These are phyloP conservation scores for Sminthurinus aureus DNA, from an alignment of 2,888 invertebrate genomes.

Conservation along the genomic window DNA sequence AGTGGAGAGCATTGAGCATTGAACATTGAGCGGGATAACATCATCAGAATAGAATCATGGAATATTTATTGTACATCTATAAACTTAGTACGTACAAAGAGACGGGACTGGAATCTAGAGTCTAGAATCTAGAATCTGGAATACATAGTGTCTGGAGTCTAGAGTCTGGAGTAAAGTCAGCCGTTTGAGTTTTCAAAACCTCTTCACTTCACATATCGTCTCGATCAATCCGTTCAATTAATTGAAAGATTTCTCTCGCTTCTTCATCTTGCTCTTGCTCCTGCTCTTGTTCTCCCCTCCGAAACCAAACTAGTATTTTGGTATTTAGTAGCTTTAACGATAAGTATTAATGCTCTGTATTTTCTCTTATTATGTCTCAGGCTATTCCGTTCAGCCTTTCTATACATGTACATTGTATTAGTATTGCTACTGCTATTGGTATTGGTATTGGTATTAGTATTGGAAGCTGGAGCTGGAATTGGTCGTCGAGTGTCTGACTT, in stretches of 20 bases:
- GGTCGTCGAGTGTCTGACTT: no score
- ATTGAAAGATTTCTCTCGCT: conserved; percentile 37
- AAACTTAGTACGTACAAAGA: neutral
- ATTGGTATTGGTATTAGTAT: no score
- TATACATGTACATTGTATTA: no score
- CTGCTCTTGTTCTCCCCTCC: neutral
- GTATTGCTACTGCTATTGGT: no score
- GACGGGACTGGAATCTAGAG: neutral
- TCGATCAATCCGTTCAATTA: conserved; percentile 47
- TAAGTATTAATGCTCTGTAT: no score
- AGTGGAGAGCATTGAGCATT: no score
- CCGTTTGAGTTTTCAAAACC: conserved; percentile 30
- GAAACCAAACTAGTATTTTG: no score
- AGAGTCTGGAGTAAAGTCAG: neutral
- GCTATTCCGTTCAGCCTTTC: no score
- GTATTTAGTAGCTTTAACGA: neutral
- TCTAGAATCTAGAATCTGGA: neutral
- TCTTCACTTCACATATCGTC: conserved; percentile 40
- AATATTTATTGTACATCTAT: neutral
- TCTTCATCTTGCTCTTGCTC: neutral
- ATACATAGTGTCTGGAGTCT: neutral
- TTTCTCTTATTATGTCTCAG: no score
- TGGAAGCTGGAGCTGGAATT: no score
- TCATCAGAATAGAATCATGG: no score
- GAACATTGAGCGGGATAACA: neutral